phyloP scores from a whole-genome alignment of 1,140 invertebrate genomes.

The Holotrichia oblita region DNA sequence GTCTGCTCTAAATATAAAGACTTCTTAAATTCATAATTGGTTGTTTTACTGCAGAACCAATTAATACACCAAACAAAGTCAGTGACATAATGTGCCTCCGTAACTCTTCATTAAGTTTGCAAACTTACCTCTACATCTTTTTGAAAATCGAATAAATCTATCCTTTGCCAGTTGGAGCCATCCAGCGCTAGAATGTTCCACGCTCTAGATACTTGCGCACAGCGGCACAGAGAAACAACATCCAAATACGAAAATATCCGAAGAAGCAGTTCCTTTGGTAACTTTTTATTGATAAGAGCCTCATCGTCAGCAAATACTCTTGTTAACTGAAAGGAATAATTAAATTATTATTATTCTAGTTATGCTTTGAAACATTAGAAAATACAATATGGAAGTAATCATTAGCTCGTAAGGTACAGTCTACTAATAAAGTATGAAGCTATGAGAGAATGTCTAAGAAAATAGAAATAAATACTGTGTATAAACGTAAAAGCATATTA shows the following conservation, averaged over 20 bases:
- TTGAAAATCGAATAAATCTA: conserved; percentile 98
- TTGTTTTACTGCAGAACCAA: no score
- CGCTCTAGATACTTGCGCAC: conserved; percentile 95
- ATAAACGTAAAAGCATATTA: no score
- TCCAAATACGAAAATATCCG: conserved; percentile 98
- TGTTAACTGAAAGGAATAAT: conserved; percentile 54
- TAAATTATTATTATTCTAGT: neutral
- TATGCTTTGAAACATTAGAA: neutral
- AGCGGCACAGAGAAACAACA: conserved; percentile 95
- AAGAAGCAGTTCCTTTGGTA: conserved; percentile 94
- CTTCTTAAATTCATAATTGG: no score
- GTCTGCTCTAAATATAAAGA: no score
- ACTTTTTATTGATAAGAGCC: conserved; percentile 92
- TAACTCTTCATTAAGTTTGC: neutral
- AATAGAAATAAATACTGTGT: neutral
- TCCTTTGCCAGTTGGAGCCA: conserved; percentile 99
- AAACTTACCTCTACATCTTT: conserved; percentile 91
- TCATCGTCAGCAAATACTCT: conserved; percentile 74
- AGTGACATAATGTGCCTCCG: no score
- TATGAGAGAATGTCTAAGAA: no score
- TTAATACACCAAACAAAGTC: no score
- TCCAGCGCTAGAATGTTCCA: conserved; percentile 98
- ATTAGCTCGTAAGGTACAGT: neutral
- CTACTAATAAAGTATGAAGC: neutral
- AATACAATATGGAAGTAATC: neutral